These are phyloP conservation scores for Mus musculus DNA, from an alignment of 2,113 vertebrate genomes.

Conservation along the genomic window DNA sequence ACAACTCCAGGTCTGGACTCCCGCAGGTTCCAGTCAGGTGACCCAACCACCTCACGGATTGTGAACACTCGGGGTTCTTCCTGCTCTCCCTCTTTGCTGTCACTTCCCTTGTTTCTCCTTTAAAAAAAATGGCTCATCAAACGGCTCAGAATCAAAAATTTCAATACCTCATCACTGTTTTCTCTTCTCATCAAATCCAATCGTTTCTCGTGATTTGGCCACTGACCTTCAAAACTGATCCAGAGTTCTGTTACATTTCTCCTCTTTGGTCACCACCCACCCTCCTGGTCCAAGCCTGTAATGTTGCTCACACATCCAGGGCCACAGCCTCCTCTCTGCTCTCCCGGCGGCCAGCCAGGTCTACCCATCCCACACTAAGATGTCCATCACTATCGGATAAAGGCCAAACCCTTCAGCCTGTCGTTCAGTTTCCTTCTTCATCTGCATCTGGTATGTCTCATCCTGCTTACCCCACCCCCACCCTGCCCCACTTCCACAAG, in stretches of 20 bases:
- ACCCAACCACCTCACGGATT: not conserved
- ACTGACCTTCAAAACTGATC: not conserved
- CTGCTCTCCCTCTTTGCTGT: not conserved
- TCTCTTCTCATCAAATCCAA: not conserved
- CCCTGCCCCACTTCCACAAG: not conserved
- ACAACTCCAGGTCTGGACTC: not conserved
- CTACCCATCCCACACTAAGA: not conserved
- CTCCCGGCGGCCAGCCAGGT: not conserved
- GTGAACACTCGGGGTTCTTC: not conserved
- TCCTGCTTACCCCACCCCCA: not conserved
- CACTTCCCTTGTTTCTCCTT: not conserved
- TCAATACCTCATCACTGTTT: not conserved
- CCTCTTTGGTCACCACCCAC: not conserved
- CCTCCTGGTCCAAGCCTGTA: not conserved
- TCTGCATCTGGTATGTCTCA: not conserved
- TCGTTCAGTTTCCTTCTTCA: not conserved
- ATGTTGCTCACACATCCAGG: not conserved
- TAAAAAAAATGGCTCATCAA: not conserved
- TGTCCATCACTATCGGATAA: not conserved
- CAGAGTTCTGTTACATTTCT: conserved; percentile 17
- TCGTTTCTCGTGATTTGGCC: not conserved
- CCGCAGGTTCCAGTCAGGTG: not conserved
- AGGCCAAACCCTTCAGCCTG: not conserved
- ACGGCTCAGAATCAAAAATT: conserved; percentile 11
- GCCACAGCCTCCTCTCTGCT: not conserved